Base-by-base conservation (phyloP, 2,888 invertebrate genomes). In the Ectemnius lituratus region DNA sequence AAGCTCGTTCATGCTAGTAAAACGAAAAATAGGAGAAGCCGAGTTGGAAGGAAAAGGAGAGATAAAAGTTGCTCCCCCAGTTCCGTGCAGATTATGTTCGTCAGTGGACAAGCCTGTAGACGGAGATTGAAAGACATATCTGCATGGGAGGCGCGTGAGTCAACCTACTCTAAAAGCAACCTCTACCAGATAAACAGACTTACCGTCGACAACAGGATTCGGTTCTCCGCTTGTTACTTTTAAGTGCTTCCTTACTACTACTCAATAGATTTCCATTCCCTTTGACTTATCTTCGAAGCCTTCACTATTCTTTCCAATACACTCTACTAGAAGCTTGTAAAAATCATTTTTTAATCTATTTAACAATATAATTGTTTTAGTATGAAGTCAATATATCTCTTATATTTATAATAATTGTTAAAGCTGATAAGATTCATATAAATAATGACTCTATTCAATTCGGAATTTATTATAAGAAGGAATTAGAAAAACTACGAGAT, bases 101-200 rank as follows among this genome's bases (percentile, higher is more conserved):
- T 68, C 67, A 64, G 46, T 20, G 69, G 69, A 72, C 75, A 75
- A 68, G 67, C 70, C 62, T 70, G 16, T 52, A 52, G 5, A 52
- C 16, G 52, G 14, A 52, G 52, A 52, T 14, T 14, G 70, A 64
- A 49, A 59, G 65, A 67, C 62, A 67, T 66, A 66, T 71, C 66
- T 75, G 67, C 68, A 59, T 45, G 45, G 46, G 47, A 62, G 11
- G 37, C 61, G 66, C 75, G 16, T 16, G 77, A 77, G 67, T 77
- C 75, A 77, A 68, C 77, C 18, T n/a, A 70, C 23, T 67, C 70
- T 78, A 76, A 73, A 78, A 76, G 76, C 66, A 71, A 68, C 67
- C 65, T 62, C 62, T 14, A 18, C 37, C 46, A 67, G 76, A 78
- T 76, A 78, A 76, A 78, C 73, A 65, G 58, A 47, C 58, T 71